Evolutionary conservation across 2,797 vertebrate species (phyloP).

Genomic region (Lepilemur ruficaudatus): DNA sequence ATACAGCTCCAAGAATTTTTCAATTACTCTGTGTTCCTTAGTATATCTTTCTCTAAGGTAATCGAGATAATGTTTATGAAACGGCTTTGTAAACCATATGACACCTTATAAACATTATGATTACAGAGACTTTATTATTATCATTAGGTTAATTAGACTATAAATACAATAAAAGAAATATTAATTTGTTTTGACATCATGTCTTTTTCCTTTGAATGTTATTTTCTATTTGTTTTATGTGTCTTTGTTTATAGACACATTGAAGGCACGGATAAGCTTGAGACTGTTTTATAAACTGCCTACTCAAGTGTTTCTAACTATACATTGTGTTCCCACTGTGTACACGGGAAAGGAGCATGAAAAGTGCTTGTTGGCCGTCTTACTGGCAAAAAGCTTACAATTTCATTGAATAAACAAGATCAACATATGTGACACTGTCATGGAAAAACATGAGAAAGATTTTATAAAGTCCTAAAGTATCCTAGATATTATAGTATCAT

Average conservation of each 20-base stretch:
- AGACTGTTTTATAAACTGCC: background rate
- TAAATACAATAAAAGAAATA: slow-evolving; percentile 9
- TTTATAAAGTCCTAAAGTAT: background rate
- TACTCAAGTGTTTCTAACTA: background rate
- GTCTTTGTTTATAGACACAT: background rate
- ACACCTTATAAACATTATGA: background rate
- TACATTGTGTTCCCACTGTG: background rate
- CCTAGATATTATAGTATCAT: background rate
- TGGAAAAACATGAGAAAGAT: background rate
- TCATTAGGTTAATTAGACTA: slow-evolving; percentile 16
- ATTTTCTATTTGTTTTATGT: background rate
- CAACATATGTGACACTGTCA: background rate
- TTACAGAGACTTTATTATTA: background rate
- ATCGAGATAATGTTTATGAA: background rate
- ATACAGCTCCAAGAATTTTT: background rate
- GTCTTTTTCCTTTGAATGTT: slow-evolving; percentile 1
- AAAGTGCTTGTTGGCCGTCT: background rate
- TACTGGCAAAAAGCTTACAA: background rate
- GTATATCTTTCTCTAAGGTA: background rate
- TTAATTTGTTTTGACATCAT: background rate
- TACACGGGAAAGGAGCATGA: background rate
- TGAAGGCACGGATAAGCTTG: background rate
- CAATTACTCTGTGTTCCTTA: background rate
- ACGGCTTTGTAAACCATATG: background rate
- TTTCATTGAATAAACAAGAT: slow-evolving; percentile 13